A percentile compares a stretch with the other conserved stretches of the same genome.
Evolutionary conservation across 2,797 vertebrate genomes (phyloP).

Genomic region (Iguana delicatissima): DNA sequence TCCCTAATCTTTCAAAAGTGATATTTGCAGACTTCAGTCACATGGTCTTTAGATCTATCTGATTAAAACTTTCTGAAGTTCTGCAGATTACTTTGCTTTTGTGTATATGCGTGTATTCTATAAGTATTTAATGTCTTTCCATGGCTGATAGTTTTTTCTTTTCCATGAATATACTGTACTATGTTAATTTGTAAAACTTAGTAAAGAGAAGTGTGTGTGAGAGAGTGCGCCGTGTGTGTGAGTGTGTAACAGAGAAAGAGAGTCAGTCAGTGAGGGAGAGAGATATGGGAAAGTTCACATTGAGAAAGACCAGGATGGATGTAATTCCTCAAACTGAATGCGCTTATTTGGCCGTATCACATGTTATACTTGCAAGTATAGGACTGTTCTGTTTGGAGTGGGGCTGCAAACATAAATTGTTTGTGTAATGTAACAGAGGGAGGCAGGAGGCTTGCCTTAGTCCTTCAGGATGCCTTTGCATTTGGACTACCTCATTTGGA

Average conservation of each 20-base stretch:
- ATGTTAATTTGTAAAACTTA: neutral
- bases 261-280: too few relatives aligned
- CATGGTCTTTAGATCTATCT: constrained; percentile 3
- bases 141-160: neutral
- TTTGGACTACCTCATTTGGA: neutral
- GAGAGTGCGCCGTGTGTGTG: neutral
- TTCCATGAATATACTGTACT: neutral
- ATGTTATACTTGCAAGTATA: neutral
- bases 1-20: constrained; percentile 8
- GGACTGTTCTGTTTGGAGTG: neutral
- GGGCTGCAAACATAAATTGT: neutral
- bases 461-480: neutral
- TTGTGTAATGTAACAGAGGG: neutral
- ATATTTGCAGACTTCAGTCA: constrained; percentile 15
- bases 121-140: neutral
- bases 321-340: constrained; percentile 2
- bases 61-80: constrained; percentile 15
- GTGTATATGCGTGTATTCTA: neutral
- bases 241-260: too few relatives aligned
- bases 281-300: neutral
- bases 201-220: neutral
- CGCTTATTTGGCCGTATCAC: neutral
- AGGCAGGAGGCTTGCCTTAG: neutral
- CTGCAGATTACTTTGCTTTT: neutral
- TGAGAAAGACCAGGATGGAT: neutral